phyloP scores from a whole-genome alignment of 53 echinoderm and acorn worm species.

The Echinometra lucunter region DNA sequence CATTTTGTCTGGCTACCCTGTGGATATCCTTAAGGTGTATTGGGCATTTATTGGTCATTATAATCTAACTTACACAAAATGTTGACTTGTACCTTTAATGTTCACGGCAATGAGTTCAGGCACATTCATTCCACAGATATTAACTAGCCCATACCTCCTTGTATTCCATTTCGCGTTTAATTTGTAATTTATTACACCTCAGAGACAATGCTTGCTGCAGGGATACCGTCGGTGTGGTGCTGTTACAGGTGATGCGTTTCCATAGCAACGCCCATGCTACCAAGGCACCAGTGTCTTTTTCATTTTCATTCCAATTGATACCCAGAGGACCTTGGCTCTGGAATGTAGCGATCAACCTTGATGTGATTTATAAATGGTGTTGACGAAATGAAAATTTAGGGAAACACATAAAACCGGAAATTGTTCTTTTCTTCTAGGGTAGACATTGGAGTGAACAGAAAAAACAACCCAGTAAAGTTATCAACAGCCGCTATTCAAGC shows the following conservation, averaged over 20 bases:
- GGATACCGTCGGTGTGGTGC: not conserved
- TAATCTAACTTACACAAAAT: too few species aligned
- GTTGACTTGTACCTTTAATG: not conserved
- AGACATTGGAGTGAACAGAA: too few species aligned
- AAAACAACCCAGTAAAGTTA: too few species aligned
- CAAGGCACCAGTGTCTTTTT: not conserved
- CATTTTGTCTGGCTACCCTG: too few species aligned
- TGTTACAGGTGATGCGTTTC: not conserved
- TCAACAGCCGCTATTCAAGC: too few species aligned
- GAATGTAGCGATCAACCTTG: not conserved
- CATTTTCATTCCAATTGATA: not conserved
- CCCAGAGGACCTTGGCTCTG: not conserved
- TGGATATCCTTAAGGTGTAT: too few species aligned
- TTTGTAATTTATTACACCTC: not conserved
- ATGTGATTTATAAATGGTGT: not conserved
- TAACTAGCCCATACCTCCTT: not conserved
- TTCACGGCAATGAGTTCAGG: not conserved
- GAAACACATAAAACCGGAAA: not conserved
- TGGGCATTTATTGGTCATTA: too few species aligned
- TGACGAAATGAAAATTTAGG: not conserved
- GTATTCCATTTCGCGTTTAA: not conserved
- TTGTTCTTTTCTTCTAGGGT: not conserved
- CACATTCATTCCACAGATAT: not conserved
- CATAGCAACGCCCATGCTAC: constrained; percentile 16
- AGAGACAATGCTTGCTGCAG: not conserved